Evolutionary conservation across 1,140 invertebrate genomes (phyloP).

Genomic region (Pararge aegeria): DNA sequence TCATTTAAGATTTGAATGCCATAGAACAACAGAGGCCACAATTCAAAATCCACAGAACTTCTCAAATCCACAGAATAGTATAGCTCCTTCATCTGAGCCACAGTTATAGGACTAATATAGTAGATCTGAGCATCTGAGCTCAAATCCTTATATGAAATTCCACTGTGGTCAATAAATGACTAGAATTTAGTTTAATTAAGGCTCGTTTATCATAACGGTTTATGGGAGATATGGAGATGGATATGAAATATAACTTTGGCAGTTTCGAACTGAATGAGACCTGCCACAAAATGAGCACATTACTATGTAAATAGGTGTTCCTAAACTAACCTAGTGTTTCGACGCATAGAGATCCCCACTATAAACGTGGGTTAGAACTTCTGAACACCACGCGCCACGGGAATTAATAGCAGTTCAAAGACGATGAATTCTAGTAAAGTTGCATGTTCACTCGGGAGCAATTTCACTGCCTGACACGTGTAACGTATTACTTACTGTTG

Average conservation of each 20-base stretch:
- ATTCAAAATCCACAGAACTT: no score
- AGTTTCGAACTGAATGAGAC: constrained; percentile 4
- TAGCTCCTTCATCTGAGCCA: no score
- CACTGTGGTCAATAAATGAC: not conserved
- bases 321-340: constrained; percentile 6
- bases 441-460: not conserved
- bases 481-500: not conserved
- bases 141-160: no score
- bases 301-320: constrained; percentile 22
- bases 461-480: not conserved
- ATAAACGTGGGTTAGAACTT: constrained; percentile 11
- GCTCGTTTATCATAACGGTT: not conserved
- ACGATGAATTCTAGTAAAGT: constrained; percentile 6
- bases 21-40: no score
- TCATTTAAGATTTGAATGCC: no score
- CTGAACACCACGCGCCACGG: constrained; percentile 2
- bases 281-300: constrained; percentile 13
- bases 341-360: not conserved
- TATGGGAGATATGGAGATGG: not conserved
- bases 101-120: no score
- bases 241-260: not conserved
- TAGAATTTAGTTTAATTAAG: not conserved
- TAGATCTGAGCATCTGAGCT: no score
- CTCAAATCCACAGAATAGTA: no score
- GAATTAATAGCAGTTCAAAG: constrained; percentile 18